Base-by-base conservation (phyloP, 2,113 vertebrate species). In the Pterocles burchelli region DNA sequence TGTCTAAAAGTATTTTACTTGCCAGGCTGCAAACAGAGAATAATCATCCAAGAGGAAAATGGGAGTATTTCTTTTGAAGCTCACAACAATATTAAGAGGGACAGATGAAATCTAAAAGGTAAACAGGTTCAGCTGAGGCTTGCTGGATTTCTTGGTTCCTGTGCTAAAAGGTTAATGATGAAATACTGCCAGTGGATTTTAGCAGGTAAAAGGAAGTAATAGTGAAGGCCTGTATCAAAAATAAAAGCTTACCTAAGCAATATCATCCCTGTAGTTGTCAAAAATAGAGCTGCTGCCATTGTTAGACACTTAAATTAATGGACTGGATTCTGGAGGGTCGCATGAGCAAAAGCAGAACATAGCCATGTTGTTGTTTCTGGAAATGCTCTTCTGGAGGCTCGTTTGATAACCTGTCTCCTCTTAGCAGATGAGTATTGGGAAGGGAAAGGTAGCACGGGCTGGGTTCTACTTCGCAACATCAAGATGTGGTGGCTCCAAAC, bases 71-170 rank as follows among this genome's bases (percentile, higher is more conserved):
- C 43, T 83, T 36, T 36, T 89, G n/a, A 67, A 24, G 41, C 36
- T 88, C 11, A 24, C 66, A 63, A 49, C 38, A 73, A 48, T 76
- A 72, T 85, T 79, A 90, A 95, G 70, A 61, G 26, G 38, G 62
- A 48, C 66, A 89, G 78, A 55, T 87, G 63, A 94, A 95, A 91
- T 85, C 55, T 71, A 29, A 71, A 91, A 90, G n/a, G 59, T 89
- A 94, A 97, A 82, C 33, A 67, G 38, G 48, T 81, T 93, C 34
- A 75, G 54, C 72, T 90, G 76, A 78, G 57, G 20, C 59, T 92
- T 48, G 58, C 72, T 76, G 19, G 72, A 75, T 83, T 71, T 89
- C 26, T 66, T 86, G 24, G 31, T 68, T 86, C 49, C 33, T 74
- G 9, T 68, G 52, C 71, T 92, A 59, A 89, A 68, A 85, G 55